phyloP scores from a whole-genome alignment of 2,888 invertebrate species.

The Synanthedon vespiformis region DNA sequence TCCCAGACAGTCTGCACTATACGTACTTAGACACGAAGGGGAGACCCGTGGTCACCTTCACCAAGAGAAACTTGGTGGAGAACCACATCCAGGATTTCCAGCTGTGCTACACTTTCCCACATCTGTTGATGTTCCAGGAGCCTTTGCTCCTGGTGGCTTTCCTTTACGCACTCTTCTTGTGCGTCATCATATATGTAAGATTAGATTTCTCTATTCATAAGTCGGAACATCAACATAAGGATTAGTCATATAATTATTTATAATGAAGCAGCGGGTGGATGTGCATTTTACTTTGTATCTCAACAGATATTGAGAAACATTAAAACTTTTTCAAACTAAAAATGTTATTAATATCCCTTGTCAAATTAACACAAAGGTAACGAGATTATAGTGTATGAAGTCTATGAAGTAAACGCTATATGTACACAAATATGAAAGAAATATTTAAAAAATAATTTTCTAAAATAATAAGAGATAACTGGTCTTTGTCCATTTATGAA shows the following conservation, averaged over 20 bases:
- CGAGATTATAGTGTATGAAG: no score
- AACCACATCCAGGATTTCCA: conserved; percentile 97
- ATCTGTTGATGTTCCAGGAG: conserved; percentile 89
- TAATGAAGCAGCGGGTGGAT: no score
- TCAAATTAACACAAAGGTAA: no score
- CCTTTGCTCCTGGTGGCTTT: conserved; percentile 90
- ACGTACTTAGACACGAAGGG: conserved; percentile 97
- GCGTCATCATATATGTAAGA: conserved; percentile 93
- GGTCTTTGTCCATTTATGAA: no score
- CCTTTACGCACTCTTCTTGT: conserved; percentile 88
- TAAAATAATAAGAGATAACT: no score
- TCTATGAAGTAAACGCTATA: no score
- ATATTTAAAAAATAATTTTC: no score
- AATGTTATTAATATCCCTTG: no score
- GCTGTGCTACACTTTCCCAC: conserved; percentile 88
- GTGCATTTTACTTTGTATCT: conserved; percentile 8
- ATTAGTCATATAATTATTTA: conserved; percentile 24
- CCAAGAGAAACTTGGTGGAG: conserved; percentile 90
- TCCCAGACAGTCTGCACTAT: conserved; percentile 81
- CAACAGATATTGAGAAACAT: no score
- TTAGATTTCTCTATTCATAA: conserved; percentile 94
- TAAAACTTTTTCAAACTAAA: no score
- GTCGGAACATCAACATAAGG: conserved; percentile 71
- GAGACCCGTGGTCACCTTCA: conserved; percentile 86
- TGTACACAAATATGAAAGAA: no score